These are phyloP conservation scores for Xenentodon cancila DNA, from an alignment of 2,797 vertebrate species.

Conservation along the genomic window DNA sequence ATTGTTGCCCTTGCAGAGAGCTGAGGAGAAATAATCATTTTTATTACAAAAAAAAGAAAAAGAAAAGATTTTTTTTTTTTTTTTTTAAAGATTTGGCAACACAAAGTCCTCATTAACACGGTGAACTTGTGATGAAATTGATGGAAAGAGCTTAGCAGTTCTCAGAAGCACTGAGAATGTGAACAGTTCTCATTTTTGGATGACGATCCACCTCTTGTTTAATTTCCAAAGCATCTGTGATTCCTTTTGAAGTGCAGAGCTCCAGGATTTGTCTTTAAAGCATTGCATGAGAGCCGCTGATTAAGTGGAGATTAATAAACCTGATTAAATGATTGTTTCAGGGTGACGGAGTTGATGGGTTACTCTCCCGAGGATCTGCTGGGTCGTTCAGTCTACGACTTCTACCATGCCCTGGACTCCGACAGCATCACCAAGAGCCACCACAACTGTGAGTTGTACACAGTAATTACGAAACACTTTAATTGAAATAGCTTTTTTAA, in stretches of 20 bases:
- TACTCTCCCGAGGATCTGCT: slow-evolving; percentile 94
- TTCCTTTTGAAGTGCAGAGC: slow-evolving; percentile 46
- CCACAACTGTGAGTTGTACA: slow-evolving; percentile 90
- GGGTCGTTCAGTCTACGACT: slow-evolving; percentile 94
- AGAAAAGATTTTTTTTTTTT: no score
- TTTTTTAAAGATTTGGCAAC: slow-evolving; percentile 14
- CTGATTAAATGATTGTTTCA: slow-evolving; percentile 57
- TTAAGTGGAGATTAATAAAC: not conserved
- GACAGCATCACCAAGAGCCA: slow-evolving; percentile 95
- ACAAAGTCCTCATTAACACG: slow-evolving; percentile 36
- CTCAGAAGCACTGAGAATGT: slow-evolving; percentile 23
- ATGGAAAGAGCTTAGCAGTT: slow-evolving; percentile 52
- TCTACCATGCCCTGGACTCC: slow-evolving; percentile 94
- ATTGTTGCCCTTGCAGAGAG: slow-evolving; percentile 4
- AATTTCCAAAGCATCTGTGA: slow-evolving; percentile 34
- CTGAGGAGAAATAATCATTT: slow-evolving; percentile 14
- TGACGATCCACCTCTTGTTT: slow-evolving; percentile 2
- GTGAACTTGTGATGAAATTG: slow-evolving; percentile 34
- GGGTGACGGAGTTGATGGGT: slow-evolving; percentile 93
- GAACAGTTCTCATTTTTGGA: slow-evolving; percentile 41
- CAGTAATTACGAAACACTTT: not conserved
- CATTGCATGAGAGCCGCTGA: no score
- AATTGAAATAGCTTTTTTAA: not conserved
- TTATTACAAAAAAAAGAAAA: not conserved
- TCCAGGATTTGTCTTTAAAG: not conserved